Conservation (phyloP, 2,113 vertebrate genomes). For the Globicephala melas region DNA sequence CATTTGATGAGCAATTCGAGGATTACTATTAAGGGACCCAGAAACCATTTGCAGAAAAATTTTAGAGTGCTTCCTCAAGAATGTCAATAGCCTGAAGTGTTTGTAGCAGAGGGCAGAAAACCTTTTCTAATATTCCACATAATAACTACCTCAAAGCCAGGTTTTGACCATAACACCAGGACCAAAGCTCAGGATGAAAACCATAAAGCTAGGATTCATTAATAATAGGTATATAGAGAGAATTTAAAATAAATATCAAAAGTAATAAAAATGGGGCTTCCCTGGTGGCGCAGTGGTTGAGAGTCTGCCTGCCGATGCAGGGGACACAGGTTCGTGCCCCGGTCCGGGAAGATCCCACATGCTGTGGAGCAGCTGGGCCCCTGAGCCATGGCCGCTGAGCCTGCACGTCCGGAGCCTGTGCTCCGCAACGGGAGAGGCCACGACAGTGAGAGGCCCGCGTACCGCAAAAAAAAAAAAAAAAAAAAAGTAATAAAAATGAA, state of each 20-base stretch:
- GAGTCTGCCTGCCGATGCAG: no score
- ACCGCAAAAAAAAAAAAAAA: no score
- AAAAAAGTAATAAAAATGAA: neutral
- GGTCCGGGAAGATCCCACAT: no score
- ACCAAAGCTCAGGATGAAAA: neutral
- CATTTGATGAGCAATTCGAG: conserved; percentile 1
- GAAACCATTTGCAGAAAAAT: neutral
- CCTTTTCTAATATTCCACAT: neutral
- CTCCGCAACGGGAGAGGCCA: no score
- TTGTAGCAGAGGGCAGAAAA: neutral
- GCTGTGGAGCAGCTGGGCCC: no score
- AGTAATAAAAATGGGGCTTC: no score
- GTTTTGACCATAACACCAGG: neutral
- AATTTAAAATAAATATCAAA: neutral
- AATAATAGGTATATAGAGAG: neutral
- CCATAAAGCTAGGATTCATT: neutral
- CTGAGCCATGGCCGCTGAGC: no score
- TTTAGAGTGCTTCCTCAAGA: neutral
- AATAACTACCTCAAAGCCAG: neutral
- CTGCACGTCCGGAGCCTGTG: no score
- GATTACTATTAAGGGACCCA: neutral
- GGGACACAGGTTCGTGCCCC: no score
- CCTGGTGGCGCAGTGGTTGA: no score
- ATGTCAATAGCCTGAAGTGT: neutral
- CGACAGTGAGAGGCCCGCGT: no score